Conservation (phyloP, 2,113 vertebrate species). For the Gnathonemus echidnorhynchus region DNA sequence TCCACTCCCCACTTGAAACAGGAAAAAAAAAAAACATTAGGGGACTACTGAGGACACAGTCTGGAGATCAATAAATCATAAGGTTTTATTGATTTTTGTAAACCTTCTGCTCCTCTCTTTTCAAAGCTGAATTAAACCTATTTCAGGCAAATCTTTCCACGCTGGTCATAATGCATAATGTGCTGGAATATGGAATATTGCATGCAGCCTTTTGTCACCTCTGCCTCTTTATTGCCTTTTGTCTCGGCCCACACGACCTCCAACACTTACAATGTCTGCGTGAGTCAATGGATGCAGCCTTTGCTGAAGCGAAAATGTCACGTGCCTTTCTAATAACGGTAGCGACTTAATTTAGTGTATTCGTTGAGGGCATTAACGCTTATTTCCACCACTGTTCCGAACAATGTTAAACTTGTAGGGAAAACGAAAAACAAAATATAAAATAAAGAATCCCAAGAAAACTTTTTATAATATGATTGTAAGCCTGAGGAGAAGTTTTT, state of each 20-base stretch:
- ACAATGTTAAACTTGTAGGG: background rate
- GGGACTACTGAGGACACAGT: background rate
- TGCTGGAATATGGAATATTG: background rate
- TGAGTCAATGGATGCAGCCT: background rate
- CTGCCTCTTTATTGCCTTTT: background rate
- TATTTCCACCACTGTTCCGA: background rate
- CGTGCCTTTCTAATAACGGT: background rate
- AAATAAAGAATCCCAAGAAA: background rate
- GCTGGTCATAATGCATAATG: background rate
- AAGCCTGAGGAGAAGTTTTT: background rate
- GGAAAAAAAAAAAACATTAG: background rate
- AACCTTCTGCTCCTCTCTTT: constrained; percentile 10
- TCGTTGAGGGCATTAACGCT: background rate
- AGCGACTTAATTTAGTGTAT: background rate
- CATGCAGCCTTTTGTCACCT: background rate
- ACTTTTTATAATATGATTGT: background rate
- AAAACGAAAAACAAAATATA: background rate
- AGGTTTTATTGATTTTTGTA: constrained; percentile 9
- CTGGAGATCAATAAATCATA: constrained; percentile 9
- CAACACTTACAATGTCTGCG: background rate
- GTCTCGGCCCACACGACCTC: background rate
- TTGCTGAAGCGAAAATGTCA: background rate
- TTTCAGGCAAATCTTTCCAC: constrained; percentile 1
- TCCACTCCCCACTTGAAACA: background rate
- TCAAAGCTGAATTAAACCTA: constrained; percentile 8